Percentiles rank a stretch among this genome's conserved stretches.
phyloP scores from a whole-genome alignment of 2,113 vertebrate genomes.

The Percina caprodes region DNA sequence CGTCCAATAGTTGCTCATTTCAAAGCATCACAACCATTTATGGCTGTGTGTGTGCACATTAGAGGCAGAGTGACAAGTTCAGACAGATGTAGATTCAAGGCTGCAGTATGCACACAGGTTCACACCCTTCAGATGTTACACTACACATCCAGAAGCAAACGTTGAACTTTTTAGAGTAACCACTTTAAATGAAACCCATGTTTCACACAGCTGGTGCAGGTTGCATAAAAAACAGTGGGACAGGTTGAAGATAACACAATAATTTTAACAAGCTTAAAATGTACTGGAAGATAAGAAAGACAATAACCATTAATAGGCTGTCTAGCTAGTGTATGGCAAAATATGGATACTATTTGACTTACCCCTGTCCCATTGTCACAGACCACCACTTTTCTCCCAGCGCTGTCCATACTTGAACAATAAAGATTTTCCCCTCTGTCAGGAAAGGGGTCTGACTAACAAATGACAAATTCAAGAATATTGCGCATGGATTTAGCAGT shows the following conservation, averaged over 20 bases:
- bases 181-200: background rate
- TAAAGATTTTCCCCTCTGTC: constrained; percentile 30
- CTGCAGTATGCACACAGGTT: constrained; percentile 30
- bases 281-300: background rate
- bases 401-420: constrained; percentile 87
- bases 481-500: constrained; percentile 22
- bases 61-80: constrained; percentile 72
- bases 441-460: constrained; percentile 20
- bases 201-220: background rate
- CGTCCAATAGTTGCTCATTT: constrained; percentile 66
- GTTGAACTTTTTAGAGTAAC: background rate
- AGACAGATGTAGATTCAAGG: constrained; percentile 66
- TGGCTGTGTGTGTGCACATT: constrained; percentile 60
- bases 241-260: background rate
- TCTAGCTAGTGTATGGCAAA: background rate
- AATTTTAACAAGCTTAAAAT: background rate
- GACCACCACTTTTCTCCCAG: constrained; percentile 94
- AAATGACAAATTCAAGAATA: background rate
- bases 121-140: constrained; percentile 49
- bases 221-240: background rate
- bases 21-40: constrained; percentile 77
- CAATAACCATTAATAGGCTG: background rate
- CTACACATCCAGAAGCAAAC: background rate
- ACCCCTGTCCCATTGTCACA: constrained; percentile 98
- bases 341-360: constrained; percentile 64